Conservation (phyloP, 2,797 vertebrate genomes). For the Anguilla anguilla region DNA sequence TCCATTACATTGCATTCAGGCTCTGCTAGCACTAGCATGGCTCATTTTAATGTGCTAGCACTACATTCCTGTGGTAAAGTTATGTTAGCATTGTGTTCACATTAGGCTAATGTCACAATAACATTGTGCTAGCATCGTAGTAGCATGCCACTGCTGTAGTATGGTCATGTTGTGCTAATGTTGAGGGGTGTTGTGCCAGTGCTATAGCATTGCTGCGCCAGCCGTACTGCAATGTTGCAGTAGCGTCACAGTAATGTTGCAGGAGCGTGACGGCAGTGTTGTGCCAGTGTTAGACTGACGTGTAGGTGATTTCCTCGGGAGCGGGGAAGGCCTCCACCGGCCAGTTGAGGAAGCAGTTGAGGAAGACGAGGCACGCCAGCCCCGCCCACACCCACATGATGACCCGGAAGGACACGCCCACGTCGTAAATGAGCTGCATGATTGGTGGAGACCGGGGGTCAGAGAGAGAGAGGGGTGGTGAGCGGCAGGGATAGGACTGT, state of each 20-base stretch:
- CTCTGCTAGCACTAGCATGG: background rate
- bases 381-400: slow-evolving; percentile 85
- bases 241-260: background rate
- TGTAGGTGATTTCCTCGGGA: slow-evolving; percentile 80
- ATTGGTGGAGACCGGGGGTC: background rate
- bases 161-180: background rate
- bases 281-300: slow-evolving; percentile 63
- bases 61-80: background rate
- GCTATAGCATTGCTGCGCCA: background rate
- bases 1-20: too few relatives aligned
- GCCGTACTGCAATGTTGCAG: background rate
- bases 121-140: background rate
- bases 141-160: background rate
- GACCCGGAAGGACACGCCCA: slow-evolving; percentile 68
- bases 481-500: too few relatives aligned
- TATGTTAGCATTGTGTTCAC: too few relatives aligned
- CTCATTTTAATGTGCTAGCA: background rate
- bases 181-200: background rate
- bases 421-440: slow-evolving; percentile 77
- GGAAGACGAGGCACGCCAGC: slow-evolving; percentile 79
- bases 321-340: slow-evolving; percentile 79
- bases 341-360: slow-evolving; percentile 87
- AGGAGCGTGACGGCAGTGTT: background rate
- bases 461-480: background rate
- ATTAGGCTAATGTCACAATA: background rate